Base-by-base conservation (phyloP, 2,797 vertebrate species). In the Sebastes hubbsi region DNA sequence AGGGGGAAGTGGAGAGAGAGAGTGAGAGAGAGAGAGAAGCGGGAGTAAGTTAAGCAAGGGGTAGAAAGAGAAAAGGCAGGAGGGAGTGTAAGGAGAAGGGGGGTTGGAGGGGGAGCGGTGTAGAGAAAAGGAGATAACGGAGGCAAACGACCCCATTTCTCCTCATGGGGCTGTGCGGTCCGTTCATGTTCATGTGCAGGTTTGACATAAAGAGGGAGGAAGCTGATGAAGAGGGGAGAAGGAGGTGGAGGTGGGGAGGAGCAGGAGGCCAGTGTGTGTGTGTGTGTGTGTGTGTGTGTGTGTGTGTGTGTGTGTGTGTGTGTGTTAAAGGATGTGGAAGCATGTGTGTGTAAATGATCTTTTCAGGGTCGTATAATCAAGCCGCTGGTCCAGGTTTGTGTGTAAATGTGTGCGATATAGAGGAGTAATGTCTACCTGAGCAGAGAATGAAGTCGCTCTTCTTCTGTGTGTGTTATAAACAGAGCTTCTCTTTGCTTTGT, bases 81-180 rank as follows among this genome's bases (percentile, higher is more conserved):
- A 46, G 42, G 76, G 54, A 56, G 54, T 59, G 68, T 73, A 16
- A 54, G 9, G 18, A 14, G 16, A 16, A 18, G 4, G 20, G 3
- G 8, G 10, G 24, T 6, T 38, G 12, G 14, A 38, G 55, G 73
- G 69, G 62, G 29, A 30, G 72, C 3, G 36, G 60, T 49, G 72
- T 72, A 59, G 75, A 87, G 78, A 84, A 79, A 86, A 82, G 83
- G 90, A 87, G 88, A 93, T 79, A 89, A 89, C 78, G 54, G 83
- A 90, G 76, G 87, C 66, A 91, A 93, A 94, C 85, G 86, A 94
- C 92, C 93, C 92, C 84, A 80, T 93, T 94, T 91, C 85, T 93
- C 79, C 93, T 93, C 82, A 72, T 76, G 89, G 92, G 89, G 88
- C 84, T 81, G 72, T 82, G 71, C 20, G 49, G 88, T 82, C 82